Evolutionary conservation across 2,888 invertebrate species (phyloP), one percentile per base, ranked within the genome.

Genomic region (Linyphia triangularis): DNA sequence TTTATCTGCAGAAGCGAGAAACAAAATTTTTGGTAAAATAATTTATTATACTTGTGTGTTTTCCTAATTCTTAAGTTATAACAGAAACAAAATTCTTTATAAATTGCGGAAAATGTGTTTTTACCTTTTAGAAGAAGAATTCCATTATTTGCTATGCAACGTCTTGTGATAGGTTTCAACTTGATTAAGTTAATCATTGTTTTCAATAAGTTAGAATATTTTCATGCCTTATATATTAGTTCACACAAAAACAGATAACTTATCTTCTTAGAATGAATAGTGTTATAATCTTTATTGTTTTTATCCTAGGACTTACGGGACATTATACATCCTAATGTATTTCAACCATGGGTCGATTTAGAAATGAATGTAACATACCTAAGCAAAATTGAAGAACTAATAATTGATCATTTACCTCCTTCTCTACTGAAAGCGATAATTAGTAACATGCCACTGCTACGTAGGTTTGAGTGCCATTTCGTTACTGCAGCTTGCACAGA

Each of bases 401-500:
- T 75, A 13, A 59, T 88, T 24, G 75, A 88, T 30, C 67, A 88
- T 59, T 30, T 88, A 37, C 43, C 86, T 28, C 81, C 86, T 24
- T 69, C 40, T 51, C 59, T 81, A 0, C 30, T 88, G 2, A 67
- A 75, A 5, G n/a, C n/a, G 9, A n/a, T 88, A 5, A 57, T 69
- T 61, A 37, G 13, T 19, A 63, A 75, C 67, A 13, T 88, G 43
- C 57, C 65, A n/a, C 81, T 65, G 24, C 59, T 88, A 26, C 28
- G 33, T 22, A 88, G 59, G 28, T 40, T 88, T 2, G 75, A 73
- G n/a, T 88, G 86, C 43, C 59, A 77, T 61, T 88, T 65, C 26
- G 28, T 88, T 10, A 81, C 86, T 13, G 30, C 37, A 19, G 59
- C 33, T 37, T 73, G 37, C 13, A 59, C 81, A 16, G 81, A 81